Evolutionary conservation across 2,888 invertebrate genomes (phyloP).

Genomic region (Diarsia dahlii): DNA sequence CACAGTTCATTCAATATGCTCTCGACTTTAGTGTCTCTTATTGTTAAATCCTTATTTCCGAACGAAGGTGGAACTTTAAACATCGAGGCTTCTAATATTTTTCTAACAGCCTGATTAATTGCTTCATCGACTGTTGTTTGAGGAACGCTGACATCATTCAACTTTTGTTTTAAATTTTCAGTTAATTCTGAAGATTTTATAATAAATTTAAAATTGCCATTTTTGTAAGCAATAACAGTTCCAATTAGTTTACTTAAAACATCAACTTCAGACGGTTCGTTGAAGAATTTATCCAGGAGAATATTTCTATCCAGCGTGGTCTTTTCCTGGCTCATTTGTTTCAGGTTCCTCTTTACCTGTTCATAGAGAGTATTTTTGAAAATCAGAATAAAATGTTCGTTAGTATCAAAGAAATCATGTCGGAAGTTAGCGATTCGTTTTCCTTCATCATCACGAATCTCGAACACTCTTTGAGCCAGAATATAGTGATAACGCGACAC

Average conservation of each 20-base stretch:
- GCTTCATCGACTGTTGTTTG: background rate
- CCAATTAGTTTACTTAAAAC: background rate
- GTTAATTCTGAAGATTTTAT: background rate
- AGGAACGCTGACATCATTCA: background rate
- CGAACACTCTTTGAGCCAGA: background rate
- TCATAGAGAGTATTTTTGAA: background rate
- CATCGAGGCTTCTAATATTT: background rate
- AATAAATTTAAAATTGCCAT: background rate
- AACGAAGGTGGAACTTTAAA: background rate
- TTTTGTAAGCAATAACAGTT: background rate
- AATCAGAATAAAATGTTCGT: background rate
- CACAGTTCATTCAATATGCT: background rate
- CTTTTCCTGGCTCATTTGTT: too few relatives aligned
- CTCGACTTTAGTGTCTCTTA: background rate
- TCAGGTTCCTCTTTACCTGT: background rate
- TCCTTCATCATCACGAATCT: background rate
- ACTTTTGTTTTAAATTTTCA: background rate
- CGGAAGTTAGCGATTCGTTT: background rate
- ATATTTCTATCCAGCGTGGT: too few relatives aligned
- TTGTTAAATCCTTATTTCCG: constrained; percentile 7
- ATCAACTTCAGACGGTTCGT: background rate
- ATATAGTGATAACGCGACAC: background rate
- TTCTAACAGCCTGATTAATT: background rate
- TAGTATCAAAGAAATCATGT: background rate
- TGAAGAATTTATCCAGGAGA: background rate